Evolutionary conservation across 2,113 vertebrate species (phyloP).

Genomic region (Catagonus wagneri): DNA sequence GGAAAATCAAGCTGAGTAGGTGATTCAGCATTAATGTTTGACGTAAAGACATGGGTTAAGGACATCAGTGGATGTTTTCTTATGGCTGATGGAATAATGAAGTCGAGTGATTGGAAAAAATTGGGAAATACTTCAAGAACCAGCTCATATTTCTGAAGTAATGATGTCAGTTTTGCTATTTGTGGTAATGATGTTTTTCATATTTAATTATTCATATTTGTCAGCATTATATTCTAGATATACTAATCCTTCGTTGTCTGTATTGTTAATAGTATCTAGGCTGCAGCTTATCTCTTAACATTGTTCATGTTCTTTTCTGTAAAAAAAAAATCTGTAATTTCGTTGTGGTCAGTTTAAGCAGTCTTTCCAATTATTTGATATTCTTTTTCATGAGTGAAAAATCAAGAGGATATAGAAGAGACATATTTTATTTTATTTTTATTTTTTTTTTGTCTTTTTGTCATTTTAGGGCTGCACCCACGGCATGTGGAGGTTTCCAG

Average conservation of each 20-base stretch:
- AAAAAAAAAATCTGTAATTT: conserved; percentile 17
- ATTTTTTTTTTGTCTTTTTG: no score
- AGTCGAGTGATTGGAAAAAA: conserved; percentile 2
- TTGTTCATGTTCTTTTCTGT: conserved; percentile 19
- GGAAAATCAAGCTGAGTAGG: background rate
- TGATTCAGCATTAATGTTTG: background rate
- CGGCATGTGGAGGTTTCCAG: no score
- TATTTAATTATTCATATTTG: background rate
- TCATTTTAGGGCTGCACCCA: no score
- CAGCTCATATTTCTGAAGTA: conserved; percentile 23
- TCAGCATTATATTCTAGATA: background rate
- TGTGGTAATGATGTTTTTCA: background rate
- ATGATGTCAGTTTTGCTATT: background rate
- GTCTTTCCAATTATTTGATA: background rate
- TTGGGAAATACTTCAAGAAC: background rate
- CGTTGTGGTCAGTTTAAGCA: background rate
- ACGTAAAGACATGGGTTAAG: background rate
- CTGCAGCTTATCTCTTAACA: background rate
- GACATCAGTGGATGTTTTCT: background rate
- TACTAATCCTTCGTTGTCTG: background rate
- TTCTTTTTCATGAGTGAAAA: background rate
- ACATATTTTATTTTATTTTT: no score
- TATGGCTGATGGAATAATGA: background rate
- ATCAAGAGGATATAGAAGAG: background rate
- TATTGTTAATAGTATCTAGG: background rate